Percentiles rank a stretch among this genome's conserved stretches.
Evolutionary conservation across 2,797 vertebrate genomes (phyloP).

Genomic region (Peromyscus melanophrys): DNA sequence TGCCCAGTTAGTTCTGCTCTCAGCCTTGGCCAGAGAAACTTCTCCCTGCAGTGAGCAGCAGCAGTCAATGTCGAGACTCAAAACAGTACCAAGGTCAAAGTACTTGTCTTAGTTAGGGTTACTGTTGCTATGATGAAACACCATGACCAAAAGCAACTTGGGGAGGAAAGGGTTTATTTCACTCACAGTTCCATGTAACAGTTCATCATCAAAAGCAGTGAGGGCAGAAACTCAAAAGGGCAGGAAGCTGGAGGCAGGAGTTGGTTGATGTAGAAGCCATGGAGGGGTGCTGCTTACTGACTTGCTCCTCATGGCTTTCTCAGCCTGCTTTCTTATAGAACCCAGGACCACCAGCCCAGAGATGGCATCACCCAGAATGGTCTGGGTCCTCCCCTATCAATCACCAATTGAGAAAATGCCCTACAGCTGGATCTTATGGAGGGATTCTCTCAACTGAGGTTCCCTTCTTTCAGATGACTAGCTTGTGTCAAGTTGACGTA

Average conservation of each 20-base stretch:
- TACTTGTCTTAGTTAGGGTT: neutral
- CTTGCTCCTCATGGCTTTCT: neutral
- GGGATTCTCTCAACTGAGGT: neutral
- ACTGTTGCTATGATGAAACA: neutral
- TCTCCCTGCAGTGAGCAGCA: neutral
- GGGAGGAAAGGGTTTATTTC: neutral
- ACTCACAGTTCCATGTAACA: neutral
- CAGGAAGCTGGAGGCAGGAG: neutral
- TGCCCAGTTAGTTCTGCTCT: neutral
- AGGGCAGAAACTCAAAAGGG: neutral
- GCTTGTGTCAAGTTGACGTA: neutral
- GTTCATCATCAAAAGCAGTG: neutral
- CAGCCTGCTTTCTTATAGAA: neutral
- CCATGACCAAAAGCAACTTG: neutral
- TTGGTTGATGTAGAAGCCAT: neutral
- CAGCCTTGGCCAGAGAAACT: neutral
- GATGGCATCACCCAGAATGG: neutral
- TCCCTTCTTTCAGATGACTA: neutral
- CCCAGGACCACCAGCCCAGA: neutral
- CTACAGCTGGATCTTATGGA: neutral
- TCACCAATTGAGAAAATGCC: neutral
- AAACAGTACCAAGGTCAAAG: neutral
- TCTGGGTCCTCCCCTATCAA: too few species aligned
- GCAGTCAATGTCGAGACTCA: neutral
- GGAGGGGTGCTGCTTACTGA: neutral